These are phyloP conservation scores for Tridacna crocea DNA, from an alignment of 2,888 invertebrate genomes.

Conservation along the genomic window DNA sequence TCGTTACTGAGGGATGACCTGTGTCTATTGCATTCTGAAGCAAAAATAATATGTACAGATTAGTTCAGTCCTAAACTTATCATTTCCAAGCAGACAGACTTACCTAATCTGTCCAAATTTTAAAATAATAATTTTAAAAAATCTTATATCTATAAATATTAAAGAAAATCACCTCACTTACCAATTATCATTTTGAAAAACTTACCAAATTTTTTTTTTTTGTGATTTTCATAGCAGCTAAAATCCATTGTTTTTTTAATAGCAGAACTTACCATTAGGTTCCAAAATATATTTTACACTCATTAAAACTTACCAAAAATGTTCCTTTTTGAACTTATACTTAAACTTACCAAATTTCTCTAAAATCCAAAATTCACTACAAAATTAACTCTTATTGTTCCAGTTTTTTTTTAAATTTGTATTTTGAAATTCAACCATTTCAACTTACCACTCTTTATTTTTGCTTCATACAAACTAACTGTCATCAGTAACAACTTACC, in stretches of 20 bases:
- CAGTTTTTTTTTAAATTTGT: not conserved
- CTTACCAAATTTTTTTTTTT: conserved; percentile 18
- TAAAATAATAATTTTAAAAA: not conserved
- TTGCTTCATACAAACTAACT: conserved; percentile 50
- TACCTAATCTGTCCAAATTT: conserved; percentile 27
- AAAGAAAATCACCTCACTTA: conserved; percentile 3
- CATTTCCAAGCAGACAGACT: conserved; percentile 27
- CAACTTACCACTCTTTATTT: conserved; percentile 60
- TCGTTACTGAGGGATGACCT: conserved; percentile 60
- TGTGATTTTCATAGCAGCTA: not conserved
- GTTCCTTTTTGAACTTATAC: not conserved
- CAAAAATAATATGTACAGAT: conserved; percentile 69
- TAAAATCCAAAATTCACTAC: not conserved
- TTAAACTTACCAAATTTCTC: conserved; percentile 41
- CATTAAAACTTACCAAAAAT: conserved; percentile 45
- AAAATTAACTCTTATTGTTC: conserved; percentile 4
- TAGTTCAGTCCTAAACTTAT: conserved; percentile 55
- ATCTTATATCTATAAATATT: not conserved
- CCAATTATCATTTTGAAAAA: conserved; percentile 20
- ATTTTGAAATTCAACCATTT: conserved; percentile 17
- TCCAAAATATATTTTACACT: not conserved
- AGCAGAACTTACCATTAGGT: conserved; percentile 4
- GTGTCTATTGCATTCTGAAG: conserved; percentile 71
- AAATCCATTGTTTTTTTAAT: not conserved
- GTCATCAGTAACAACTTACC: conserved; percentile 50